These are phyloP conservation scores for Trachemys scripta DNA, from an alignment of 2,113 vertebrate genomes.

Conservation along the genomic window DNA sequence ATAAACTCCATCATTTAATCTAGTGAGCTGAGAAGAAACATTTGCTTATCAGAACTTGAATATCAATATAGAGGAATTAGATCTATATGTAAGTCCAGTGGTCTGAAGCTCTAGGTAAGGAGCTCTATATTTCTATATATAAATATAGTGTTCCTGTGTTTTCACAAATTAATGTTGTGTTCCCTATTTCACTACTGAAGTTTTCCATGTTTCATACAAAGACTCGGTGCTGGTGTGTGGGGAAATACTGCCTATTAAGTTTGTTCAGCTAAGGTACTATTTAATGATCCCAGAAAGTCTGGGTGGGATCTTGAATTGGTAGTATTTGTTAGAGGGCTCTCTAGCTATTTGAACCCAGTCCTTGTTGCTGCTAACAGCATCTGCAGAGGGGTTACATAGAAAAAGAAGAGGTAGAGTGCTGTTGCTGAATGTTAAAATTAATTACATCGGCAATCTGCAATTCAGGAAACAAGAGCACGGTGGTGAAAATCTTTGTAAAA, in stretches of 20 bases:
- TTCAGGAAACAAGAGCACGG: background rate
- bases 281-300: background rate
- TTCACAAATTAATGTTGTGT: background rate
- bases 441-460: background rate
- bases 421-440: background rate
- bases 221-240: background rate
- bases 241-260: background rate
- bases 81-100: background rate
- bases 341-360: background rate
- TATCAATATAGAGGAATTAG: background rate
- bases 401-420: background rate
- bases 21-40: background rate
- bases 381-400: background rate
- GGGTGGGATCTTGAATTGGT: background rate
- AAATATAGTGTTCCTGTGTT: background rate
- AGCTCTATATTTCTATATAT: background rate
- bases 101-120: background rate
- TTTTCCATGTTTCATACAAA: background rate
- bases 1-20: background rate
- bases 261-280: background rate
- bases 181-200: background rate
- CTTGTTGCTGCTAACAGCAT: background rate
- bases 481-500: background rate
- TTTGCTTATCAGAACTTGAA: background rate
- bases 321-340: background rate